Percentiles rank a stretch among this genome's conserved stretches.
These are phyloP conservation scores for Diadophis punctatus DNA, from an alignment of 2,113 vertebrate genomes.

Conservation along the genomic window DNA sequence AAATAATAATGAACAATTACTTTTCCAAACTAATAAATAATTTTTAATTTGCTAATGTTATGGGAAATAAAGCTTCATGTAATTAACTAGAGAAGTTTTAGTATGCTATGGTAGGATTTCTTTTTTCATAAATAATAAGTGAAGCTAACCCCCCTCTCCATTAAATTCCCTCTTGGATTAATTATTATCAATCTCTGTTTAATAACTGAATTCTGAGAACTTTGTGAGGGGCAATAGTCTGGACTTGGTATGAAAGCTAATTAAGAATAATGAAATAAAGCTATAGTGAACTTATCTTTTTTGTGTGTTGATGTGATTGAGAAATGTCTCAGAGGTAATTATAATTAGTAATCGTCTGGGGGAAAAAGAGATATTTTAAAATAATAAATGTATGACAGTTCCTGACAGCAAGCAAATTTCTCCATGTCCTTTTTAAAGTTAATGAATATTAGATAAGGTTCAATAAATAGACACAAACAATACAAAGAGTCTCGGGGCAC, in stretches of 20 bases:
- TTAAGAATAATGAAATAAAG: slow-evolving; percentile 54
- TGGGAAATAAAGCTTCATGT: slow-evolving; percentile 14
- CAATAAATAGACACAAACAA: background rate
- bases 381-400: slow-evolving; percentile 27
- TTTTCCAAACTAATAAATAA: background rate
- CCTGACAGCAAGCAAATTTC: background rate
- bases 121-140: slow-evolving; percentile 35
- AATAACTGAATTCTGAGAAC: slow-evolving; percentile 42
- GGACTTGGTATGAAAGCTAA: slow-evolving; percentile 50
- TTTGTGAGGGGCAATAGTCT: slow-evolving; percentile 37
- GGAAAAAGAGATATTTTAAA: background rate
- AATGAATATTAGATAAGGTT: background rate
- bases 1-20: background rate
- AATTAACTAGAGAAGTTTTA: slow-evolving; percentile 40
- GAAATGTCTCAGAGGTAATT: slow-evolving; percentile 2
- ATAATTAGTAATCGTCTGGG: slow-evolving; percentile 26
- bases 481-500: background rate
- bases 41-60: background rate
- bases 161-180: slow-evolving; percentile 44
- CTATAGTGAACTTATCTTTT: slow-evolving; percentile 30
- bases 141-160: slow-evolving; percentile 14
- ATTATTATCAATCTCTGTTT: slow-evolving; percentile 51
- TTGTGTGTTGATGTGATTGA: slow-evolving; percentile 25
- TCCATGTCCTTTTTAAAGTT: background rate
- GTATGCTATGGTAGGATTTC: slow-evolving; percentile 34